Base-by-base conservation (phyloP, 1,140 invertebrate genomes). In the Phymorhynchus buccinoides region DNA sequence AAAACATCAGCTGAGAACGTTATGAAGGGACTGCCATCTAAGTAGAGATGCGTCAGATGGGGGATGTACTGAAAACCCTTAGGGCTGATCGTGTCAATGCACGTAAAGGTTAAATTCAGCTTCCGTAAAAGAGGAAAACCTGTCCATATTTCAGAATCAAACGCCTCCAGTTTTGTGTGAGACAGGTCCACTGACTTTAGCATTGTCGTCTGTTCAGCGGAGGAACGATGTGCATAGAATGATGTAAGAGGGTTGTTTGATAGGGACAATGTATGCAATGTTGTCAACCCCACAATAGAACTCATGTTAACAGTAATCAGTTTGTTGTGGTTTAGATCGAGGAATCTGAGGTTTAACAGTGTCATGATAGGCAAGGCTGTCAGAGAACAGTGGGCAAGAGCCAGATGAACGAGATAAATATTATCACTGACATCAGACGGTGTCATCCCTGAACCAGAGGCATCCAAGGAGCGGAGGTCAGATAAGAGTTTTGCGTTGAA, bases 241-340 rank as follows among this genome's bases (percentile, higher is more conserved):
- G 3, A 35, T 4, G 84, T 12, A 0, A 68, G 3, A 68, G 41
- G 52, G 73, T 86, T 86, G 14, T 56, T 52, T 3, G 73, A 56
- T 32, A 86, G 79, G 41, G 78, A 56, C 32, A 86, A 56, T 3
- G 37, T 14, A 71, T 66, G 75, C 18, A 86, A 41, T 27, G 80
- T 84, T 30, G 3, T 12, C 39, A 83, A 48, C 48, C 44, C 62
- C 16, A 4, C 22, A 30, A 86, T 84, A 41, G 48, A 48, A 42
- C 62, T 80, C n/a, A 35, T 1, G 22, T 30, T 52, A 14, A 86
- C 37, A 22, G 9, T 16, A 14, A 16, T 30, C 32, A 86, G 75
- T 80, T 71, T 30, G 42, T 84, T 86, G 52, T 86, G 9, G 16
- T 82, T 84, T 12, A 86, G 44, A 48, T 86, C 82, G 6, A 86